Base-by-base conservation (phyloP, 2,888 invertebrate genomes). In the Bimastos eiseni region DNA sequence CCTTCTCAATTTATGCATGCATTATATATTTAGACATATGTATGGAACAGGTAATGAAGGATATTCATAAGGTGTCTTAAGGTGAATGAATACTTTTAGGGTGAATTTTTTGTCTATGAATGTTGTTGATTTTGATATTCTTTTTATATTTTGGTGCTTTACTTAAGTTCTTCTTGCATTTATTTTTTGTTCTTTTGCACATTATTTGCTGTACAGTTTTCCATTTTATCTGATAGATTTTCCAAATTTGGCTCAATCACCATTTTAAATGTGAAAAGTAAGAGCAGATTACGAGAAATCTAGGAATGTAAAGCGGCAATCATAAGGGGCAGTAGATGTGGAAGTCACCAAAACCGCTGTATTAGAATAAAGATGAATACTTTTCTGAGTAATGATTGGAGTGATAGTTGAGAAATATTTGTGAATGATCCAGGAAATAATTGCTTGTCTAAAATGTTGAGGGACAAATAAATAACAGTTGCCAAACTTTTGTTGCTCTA, bases 61-160 rank as follows among this genome's bases (percentile, higher is more conserved):
- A 49, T 24, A 19, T 49, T 49, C 21, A 24, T 49, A 49, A 49
- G 49, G 49, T 49, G 49, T n/a, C n/a, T n/a, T n/a, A n/a, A n/a
- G n/a, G 4, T 49, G 49, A 49, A 49, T 19, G 21, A 49, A 24
- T 49, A 1, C 17, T 49, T 41, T 17, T 49, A n/a, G n/a, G 70
- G 13, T 70, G 30, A n/a, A 17, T 6, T 70, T 70, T 30, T 70
- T 30, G 30, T 30, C n/a, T 70, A 0, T 70, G 70, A 70, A 70
- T 70, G 30, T 70, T 70, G 70, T 70, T 70, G 70, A 70, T 70
- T 3, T 70, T 70, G 70, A 70, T 70, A 70, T 70, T 70, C 70
- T 70, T 70, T 49, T 70, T n/a, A 70, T 70, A 70, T 70, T 70
- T 70, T 70, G 70, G 70, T 70, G 70, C 70, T 70, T 70, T n/a